Conservation (phyloP, 2,888 invertebrate species). For the Lissocephala sabroskyi region DNA sequence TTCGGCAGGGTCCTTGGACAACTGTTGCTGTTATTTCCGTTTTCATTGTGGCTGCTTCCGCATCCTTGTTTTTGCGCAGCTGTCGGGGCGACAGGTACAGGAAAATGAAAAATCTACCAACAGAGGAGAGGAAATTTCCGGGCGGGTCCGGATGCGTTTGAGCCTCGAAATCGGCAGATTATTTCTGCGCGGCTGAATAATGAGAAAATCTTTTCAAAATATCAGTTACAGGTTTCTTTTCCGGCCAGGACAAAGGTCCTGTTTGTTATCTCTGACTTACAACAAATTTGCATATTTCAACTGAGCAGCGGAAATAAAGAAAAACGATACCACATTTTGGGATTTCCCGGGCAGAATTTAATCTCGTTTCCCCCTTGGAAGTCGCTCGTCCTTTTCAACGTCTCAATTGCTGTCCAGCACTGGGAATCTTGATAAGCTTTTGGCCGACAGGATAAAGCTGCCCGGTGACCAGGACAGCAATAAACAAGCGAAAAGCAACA, state of each 20-base stretch:
- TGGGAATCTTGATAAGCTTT: slow-evolving; percentile 44
- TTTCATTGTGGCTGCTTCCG: slow-evolving; percentile 41
- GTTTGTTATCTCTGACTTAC: slow-evolving; percentile 15
- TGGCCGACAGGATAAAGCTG: slow-evolving; percentile 47
- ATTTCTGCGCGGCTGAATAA: slow-evolving; percentile 38
- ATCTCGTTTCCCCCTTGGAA: neutral
- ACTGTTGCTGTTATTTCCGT: slow-evolving; percentile 44
- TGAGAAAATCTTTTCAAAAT: slow-evolving; percentile 29
- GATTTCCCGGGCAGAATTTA: too few relatives aligned
- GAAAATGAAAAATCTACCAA: neutral
- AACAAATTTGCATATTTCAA: slow-evolving; percentile 41
- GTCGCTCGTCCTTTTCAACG: too few relatives aligned
- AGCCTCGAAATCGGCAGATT: slow-evolving; percentile 47
- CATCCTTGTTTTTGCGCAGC: slow-evolving; percentile 49
- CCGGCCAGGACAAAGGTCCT: slow-evolving; percentile 23
- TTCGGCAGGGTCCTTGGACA: slow-evolving; percentile 20
- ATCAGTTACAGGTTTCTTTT: slow-evolving; percentile 41
- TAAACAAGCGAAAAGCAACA: slow-evolving; percentile 15
- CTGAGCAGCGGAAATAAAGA: slow-evolving; percentile 32
- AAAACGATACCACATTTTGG: too few relatives aligned
- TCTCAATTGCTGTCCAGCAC: too few relatives aligned
- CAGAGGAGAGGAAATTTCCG: neutral
- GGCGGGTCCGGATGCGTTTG: slow-evolving; percentile 41
- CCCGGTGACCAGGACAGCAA: slow-evolving; percentile 22
- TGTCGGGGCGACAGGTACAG: slow-evolving; percentile 51